phyloP scores from a whole-genome alignment of 2,113 vertebrate species.

The Rallus limicola region DNA sequence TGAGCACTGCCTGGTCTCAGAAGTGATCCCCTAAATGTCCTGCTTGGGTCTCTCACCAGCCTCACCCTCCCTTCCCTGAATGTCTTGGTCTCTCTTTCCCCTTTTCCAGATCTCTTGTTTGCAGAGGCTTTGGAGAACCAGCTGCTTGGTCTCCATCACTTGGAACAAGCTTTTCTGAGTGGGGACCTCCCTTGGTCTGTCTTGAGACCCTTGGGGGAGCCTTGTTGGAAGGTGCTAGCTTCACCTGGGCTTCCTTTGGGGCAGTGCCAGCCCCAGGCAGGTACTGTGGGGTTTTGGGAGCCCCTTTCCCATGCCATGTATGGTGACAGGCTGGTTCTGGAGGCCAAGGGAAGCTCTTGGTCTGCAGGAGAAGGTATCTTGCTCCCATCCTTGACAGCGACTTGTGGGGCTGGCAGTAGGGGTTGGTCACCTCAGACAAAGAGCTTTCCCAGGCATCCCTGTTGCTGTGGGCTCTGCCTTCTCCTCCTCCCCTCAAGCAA shows the following conservation, averaged over 20 bases:
- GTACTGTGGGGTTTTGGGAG: not conserved
- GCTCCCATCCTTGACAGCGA: not conserved
- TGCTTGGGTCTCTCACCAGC: not conserved
- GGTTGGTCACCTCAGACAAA: not conserved
- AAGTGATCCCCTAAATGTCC: not conserved
- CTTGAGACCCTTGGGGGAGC: not conserved
- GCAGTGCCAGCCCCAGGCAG: not conserved
- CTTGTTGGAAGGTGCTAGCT: not conserved
- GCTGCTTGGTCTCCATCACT: rapidly evolving
- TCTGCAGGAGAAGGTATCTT: rapidly evolving
- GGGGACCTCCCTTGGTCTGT: not conserved
- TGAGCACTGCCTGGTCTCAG: not conserved
- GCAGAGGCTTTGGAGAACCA: not conserved
- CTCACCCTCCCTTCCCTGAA: not conserved
- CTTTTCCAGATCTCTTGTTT: not conserved
- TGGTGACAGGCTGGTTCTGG: not conserved
- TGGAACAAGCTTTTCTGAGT: not conserved
- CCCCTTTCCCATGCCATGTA: rapidly evolving
- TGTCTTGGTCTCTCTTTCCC: not conserved
- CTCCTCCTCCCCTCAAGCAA: not conserved
- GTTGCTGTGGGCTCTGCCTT: not conserved
- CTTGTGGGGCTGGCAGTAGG: not conserved
- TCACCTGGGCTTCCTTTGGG: not conserved
- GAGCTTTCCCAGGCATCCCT: not conserved
- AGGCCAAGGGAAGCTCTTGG: not conserved